Evolutionary conservation across 2,888 invertebrate genomes (phyloP).

Genomic region (Notodromas monacha): DNA sequence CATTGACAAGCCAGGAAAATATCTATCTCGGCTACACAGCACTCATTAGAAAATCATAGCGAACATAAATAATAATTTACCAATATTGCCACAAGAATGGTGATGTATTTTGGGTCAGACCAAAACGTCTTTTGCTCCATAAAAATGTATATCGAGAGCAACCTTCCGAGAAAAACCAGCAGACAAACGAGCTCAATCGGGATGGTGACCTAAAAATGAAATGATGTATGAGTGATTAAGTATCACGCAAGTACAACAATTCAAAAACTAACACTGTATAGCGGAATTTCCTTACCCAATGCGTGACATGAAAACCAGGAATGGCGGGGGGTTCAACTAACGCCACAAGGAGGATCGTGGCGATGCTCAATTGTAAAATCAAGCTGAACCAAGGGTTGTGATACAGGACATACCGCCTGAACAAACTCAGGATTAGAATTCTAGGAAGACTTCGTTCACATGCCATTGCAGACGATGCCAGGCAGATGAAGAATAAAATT

Average conservation of each 20-base stretch:
- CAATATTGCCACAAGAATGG: not conserved
- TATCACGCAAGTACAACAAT: not conserved
- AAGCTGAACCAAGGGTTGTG: not conserved
- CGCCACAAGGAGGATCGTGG: not conserved
- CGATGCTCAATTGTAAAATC: not conserved
- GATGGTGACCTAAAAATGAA: not conserved
- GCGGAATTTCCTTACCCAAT: not conserved
- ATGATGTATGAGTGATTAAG: no score
- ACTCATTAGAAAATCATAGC: no score
- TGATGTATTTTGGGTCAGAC: not conserved
- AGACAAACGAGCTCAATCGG: not conserved
- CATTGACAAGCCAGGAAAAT: no score
- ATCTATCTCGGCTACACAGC: no score
- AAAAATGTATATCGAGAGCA: not conserved
- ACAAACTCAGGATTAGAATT: no score
- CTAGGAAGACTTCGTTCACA: not conserved
- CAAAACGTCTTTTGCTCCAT: not conserved
- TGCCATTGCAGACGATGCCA: not conserved
- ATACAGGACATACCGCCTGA: not conserved
- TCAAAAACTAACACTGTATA: not conserved
- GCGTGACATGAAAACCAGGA: not conserved
- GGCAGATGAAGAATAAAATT: not conserved
- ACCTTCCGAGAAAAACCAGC: not conserved
- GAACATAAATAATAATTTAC: not conserved
- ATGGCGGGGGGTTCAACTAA: not conserved